A percentile compares a stretch with the other conserved stretches of the same genome.
Evolutionary conservation across 2,797 vertebrate genomes (phyloP).

Genomic region (Bryconaethiops microstoma): DNA sequence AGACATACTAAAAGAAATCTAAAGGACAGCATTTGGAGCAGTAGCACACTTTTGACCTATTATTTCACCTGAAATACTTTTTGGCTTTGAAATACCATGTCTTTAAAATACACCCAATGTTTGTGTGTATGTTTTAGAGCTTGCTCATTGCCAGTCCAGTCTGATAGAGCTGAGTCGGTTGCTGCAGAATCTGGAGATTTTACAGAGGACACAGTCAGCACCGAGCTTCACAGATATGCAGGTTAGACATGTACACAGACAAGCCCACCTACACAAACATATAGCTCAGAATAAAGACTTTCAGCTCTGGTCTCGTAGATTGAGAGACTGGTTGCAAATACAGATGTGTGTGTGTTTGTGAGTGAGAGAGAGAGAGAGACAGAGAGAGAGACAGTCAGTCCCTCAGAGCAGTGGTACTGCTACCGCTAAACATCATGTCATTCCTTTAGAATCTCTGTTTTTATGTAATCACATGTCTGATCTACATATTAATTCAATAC

Average conservation of each 20-base stretch:
- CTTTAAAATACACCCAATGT: not conserved
- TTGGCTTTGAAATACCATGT: not conserved
- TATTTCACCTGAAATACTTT: not conserved
- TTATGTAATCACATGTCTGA: not conserved
- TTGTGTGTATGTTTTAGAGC: constrained; percentile 78
- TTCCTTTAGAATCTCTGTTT: not conserved
- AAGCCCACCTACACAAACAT: not conserved
- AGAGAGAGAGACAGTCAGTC: no score
- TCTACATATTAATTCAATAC: not conserved
- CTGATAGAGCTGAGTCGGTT: constrained; percentile 94
- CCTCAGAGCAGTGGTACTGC: not conserved
- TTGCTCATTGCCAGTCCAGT: constrained; percentile 95
- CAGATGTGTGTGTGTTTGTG: constrained; percentile 3
- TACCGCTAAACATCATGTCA: not conserved
- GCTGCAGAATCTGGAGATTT: constrained; percentile 96
- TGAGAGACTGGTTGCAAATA: not conserved
- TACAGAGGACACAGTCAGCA: constrained; percentile 97
- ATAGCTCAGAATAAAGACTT: no score
- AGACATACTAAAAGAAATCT: not conserved
- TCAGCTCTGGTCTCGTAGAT: not conserved
- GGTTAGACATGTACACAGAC: constrained; percentile 73
- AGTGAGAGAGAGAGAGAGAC: not conserved
- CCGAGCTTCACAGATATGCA: constrained; percentile 99
- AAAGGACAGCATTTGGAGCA: not conserved
- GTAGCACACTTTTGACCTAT: not conserved